phyloP scores from a whole-genome alignment of 2,888 invertebrate genomes.

The Carpatolechia fugitivella region DNA sequence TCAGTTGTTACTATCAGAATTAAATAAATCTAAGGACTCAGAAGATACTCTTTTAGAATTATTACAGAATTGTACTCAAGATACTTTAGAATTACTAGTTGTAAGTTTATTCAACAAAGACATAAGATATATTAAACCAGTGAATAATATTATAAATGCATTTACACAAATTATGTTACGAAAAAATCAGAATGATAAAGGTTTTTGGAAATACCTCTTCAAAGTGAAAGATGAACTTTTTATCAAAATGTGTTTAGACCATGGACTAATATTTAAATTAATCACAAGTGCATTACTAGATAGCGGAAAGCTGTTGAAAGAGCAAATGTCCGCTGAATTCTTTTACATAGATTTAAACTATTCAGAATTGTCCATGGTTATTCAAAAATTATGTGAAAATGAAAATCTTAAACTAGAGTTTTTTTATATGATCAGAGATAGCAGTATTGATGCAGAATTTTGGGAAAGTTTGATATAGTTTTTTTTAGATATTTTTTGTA shows the following conservation, averaged over 20 bases:
- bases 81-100: slow-evolving; percentile 48
- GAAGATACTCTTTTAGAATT: slow-evolving; percentile 36
- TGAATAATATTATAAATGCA: slow-evolving; percentile 35
- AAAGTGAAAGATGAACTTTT: slow-evolving; percentile 45
- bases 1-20: slow-evolving; percentile 45
- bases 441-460: slow-evolving; percentile 56
- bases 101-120: slow-evolving; percentile 48
- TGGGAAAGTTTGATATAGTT: slow-evolving; percentile 56
- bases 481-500: background rate
- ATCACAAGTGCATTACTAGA: slow-evolving; percentile 58
- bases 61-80: slow-evolving; percentile 42
- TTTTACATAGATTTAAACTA: slow-evolving; percentile 74
- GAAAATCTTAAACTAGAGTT: slow-evolving; percentile 58
- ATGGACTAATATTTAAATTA: slow-evolving; percentile 46
- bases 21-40: slow-evolving; percentile 34
- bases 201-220: slow-evolving; percentile 57
- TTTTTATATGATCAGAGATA: slow-evolving; percentile 60
- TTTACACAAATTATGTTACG: slow-evolving; percentile 41
- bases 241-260: slow-evolving; percentile 47
- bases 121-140: slow-evolving; percentile 31
- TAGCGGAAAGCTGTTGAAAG: slow-evolving; percentile 54
- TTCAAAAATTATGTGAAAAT: slow-evolving; percentile 60
- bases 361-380: slow-evolving; percentile 62
- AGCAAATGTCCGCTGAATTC: slow-evolving; percentile 55
- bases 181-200: slow-evolving; percentile 40